Base-by-base conservation (phyloP, 2,113 vertebrate species). In the Eonycteris spelaea region DNA sequence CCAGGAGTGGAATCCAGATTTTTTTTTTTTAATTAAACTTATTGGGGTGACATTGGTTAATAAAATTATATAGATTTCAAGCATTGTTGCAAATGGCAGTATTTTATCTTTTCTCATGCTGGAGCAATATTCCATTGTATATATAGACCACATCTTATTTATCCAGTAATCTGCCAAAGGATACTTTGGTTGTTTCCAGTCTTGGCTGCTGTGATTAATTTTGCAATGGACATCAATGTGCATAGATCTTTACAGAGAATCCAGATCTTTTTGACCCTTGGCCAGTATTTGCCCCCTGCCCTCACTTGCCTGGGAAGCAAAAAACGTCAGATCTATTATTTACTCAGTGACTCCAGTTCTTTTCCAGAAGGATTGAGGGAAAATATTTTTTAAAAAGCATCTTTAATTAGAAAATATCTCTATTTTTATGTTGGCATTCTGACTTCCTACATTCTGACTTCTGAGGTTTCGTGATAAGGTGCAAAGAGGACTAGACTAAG, bases 331-430 rank as follows among this genome's bases (percentile, higher is more conserved):
- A 63, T 88, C 40, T 79, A 7, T 80, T 65, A 68, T 77, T 97
- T 74, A 70, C 21, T 80, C 68, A 40, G 13, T 71, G 63, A 74
- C 19, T 65, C n/a, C 8, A 48, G 9, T 53, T 86, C 28, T 71
- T 92, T 92, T n/a, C 73, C 26, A 83, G 71, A 71, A 87, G 28
- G 43, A 38, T 16, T 3, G 35, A 74, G 30, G 28, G 28, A 18
- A 90, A 57, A 59, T 92, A 71, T 75, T 95, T 90, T 86, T 82
- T 93, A 73, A 57, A 89, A 70, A 94, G 18, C 6, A 24, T 90
- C 30, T 94, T 63, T 78, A 24, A 83, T 94, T 83, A 93, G n/a
- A 51, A 71, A 88, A 7, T 33, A n/a, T 59, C 12, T 97, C 21
- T 92, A 12, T 67, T 74, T 94, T 74, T 75, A 18, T 94, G 35